Percentiles rank a stretch among this genome's conserved stretches.
These are phyloP conservation scores for Isaurus tuberculatus DNA, from an alignment of 92 coral and sea anemone species.

Conservation along the genomic window DNA sequence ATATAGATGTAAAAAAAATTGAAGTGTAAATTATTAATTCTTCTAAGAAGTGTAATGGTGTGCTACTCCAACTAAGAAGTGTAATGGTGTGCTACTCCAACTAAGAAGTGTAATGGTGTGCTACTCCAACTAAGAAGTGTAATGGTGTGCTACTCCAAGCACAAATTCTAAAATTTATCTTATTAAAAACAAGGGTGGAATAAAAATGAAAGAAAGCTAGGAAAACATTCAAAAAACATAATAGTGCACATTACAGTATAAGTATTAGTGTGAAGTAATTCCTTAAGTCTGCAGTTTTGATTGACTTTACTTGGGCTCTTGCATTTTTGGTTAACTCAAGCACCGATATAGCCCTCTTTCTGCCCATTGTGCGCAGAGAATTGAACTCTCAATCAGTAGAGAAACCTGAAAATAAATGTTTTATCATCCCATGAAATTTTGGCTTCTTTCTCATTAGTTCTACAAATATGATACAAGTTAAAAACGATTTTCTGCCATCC, in stretches of 20 bases:
- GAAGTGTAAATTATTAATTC: too few relatives aligned
- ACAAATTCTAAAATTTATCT: too few relatives aligned
- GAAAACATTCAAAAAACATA: background rate
- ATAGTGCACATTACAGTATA: background rate
- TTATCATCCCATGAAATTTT: background rate
- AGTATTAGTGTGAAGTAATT: conserved; percentile 34
- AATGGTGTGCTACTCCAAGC: too few relatives aligned
- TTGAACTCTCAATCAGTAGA: conserved; percentile 71
- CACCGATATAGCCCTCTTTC: background rate
- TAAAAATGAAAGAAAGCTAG: background rate
- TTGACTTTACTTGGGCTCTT: conserved; percentile 44
- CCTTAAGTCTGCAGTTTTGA: conserved; percentile 11
- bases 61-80: too few relatives aligned
- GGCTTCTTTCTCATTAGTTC: too few relatives aligned
- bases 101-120: too few relatives aligned
- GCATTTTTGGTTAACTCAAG: conserved; percentile 57
- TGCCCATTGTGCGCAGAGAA: conserved; percentile 70
- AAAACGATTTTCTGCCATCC: too few relatives aligned
- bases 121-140: too few relatives aligned
- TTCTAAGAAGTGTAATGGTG: too few relatives aligned
- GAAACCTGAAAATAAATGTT: conserved; percentile 53
- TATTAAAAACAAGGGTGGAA: background rate
- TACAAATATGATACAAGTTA: too few relatives aligned
- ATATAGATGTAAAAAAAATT: too few relatives aligned
- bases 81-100: too few relatives aligned